phyloP scores from a whole-genome alignment of 2,888 invertebrate species.

The Parnassius orleans region DNA sequence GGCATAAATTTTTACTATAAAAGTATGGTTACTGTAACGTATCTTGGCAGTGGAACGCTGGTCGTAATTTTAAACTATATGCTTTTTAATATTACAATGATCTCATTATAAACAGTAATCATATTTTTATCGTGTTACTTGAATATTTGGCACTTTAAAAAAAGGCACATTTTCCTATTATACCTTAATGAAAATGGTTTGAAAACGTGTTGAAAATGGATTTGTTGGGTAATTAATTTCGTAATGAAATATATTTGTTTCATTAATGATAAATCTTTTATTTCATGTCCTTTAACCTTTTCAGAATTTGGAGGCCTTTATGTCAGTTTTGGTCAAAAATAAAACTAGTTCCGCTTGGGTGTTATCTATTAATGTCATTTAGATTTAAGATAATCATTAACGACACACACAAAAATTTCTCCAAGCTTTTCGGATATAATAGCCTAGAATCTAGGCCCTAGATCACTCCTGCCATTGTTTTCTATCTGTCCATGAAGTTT shows the following conservation, averaged over 20 bases:
- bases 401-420: too few relatives aligned
- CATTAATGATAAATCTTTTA: conserved; percentile 67
- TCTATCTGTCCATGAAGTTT: too few relatives aligned
- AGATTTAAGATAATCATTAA: too few relatives aligned
- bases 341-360: too few relatives aligned
- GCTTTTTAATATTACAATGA: conserved; percentile 52
- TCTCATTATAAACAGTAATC: conserved; percentile 66
- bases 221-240: conserved; percentile 82
- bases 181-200: conserved; percentile 73
- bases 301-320: too few relatives aligned
- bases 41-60: conserved; percentile 31
- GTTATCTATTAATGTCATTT: too few relatives aligned
- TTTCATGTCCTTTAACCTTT: conserved; percentile 36
- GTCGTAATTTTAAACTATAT: conserved; percentile 36
- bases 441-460: too few relatives aligned
- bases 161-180: conserved; percentile 79
- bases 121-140: conserved; percentile 66
- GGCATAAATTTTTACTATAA: conserved; percentile 69
- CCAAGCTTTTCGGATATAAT: too few relatives aligned
- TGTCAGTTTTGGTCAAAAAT: too few relatives aligned
- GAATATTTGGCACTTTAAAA: conserved; percentile 79
- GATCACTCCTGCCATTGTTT: too few relatives aligned
- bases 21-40: conserved; percentile 47
- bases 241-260: conserved; percentile 82
- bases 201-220: conserved; percentile 80